Percentiles rank a stretch among this genome's conserved stretches.
phyloP scores from a whole-genome alignment of 2,888 invertebrate genomes.

The Ichneumoninae sp. region DNA sequence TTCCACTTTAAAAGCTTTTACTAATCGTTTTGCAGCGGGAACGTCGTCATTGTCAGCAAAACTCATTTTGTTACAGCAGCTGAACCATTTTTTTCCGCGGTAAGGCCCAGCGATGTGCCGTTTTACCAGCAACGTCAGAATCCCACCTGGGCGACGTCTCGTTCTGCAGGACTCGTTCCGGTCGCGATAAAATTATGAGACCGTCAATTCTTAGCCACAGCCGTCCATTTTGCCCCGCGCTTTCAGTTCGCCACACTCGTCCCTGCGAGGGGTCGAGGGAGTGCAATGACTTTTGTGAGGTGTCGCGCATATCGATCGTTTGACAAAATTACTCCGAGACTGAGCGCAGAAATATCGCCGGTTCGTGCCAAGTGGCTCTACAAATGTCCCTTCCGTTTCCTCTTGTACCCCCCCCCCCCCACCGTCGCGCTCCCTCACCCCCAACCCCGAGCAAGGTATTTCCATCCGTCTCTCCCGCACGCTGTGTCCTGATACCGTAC shows the following conservation, averaged over 20 bases:
- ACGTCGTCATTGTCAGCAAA: too few species aligned
- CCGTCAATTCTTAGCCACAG: background rate
- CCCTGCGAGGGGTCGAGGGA: background rate
- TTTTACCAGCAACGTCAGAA: too few species aligned
- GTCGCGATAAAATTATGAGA: background rate
- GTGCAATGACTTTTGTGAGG: constrained; percentile 30
- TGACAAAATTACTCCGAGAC: constrained; percentile 36
- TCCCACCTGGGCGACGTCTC: too few species aligned
- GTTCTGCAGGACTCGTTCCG: too few species aligned
- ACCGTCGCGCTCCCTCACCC: background rate
- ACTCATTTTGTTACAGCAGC: too few species aligned
- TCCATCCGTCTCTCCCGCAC: background rate
- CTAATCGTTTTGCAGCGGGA: too few species aligned
- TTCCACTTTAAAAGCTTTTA: too few species aligned
- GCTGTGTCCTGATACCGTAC: background rate
- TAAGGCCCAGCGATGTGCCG: too few species aligned
- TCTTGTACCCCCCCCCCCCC: background rate
- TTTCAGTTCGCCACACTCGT: background rate
- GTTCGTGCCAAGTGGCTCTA: constrained; percentile 25
- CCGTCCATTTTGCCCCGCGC: background rate
- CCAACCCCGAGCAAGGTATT: background rate
- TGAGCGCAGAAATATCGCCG: constrained; percentile 25
- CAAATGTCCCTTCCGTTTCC: constrained; percentile 7
- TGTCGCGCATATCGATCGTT: constrained; percentile 30
- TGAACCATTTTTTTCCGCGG: too few species aligned